These are phyloP conservation scores for Nesoenas mayeri DNA, from an alignment of 2,113 vertebrate genomes.

Conservation along the genomic window DNA sequence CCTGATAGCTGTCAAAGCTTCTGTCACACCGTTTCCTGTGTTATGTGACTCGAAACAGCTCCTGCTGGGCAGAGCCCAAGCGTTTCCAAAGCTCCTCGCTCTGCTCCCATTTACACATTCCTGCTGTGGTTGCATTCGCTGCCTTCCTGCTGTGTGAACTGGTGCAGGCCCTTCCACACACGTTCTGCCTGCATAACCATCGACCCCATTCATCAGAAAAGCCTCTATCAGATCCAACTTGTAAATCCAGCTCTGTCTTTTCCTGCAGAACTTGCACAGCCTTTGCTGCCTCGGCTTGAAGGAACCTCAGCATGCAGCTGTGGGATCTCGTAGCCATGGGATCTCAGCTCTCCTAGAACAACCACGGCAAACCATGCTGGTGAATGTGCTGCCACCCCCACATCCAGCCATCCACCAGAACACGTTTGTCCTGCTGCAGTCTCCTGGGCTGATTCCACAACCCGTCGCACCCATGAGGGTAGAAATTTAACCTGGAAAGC, in stretches of 20 bases:
- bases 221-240: neutral
- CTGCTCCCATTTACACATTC: neutral
- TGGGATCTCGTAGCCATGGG: neutral
- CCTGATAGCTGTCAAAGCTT: neutral
- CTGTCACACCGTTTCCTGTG: neutral
- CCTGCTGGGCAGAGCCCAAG: neutral
- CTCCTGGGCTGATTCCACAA: neutral
- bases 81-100: neutral
- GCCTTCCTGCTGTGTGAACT: neutral
- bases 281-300: neutral
- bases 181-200: accelerated
- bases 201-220: neutral
- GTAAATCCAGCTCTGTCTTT: neutral
- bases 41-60: neutral
- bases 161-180: neutral
- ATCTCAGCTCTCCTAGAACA: neutral
- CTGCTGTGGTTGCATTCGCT: neutral
- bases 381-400: neutral
- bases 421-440: neutral
- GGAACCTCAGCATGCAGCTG: neutral
- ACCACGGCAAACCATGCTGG: neutral
- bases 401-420: neutral
- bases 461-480: accelerated
- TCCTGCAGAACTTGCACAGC: neutral
- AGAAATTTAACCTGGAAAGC: neutral